Conservation (phyloP, 2,888 invertebrate genomes). For the Meteorus cinctellus region DNA sequence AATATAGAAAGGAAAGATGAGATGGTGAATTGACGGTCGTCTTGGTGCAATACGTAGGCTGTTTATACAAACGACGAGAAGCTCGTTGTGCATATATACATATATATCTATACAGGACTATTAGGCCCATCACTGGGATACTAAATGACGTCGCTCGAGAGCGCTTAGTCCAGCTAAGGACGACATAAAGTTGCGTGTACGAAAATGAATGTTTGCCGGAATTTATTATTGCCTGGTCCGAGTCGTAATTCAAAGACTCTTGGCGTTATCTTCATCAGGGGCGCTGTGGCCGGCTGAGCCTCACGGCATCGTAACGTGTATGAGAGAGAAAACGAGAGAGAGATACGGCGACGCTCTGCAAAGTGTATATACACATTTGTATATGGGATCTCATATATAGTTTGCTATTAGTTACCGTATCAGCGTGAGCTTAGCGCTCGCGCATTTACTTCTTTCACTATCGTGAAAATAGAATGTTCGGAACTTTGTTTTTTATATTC, state of each 20-base stretch:
- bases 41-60: constrained; percentile 13
- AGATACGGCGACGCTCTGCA: neutral
- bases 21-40: constrained; percentile 15
- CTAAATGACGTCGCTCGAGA: constrained; percentile 71
- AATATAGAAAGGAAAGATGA: constrained; percentile 1
- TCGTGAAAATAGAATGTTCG: neutral
- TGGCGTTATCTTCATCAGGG: constrained; percentile 73
- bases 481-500: neutral
- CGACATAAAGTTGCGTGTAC: constrained; percentile 73
- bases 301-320: constrained; percentile 25
- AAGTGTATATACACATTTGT: constrained; percentile 10
- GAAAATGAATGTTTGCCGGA: constrained; percentile 73
- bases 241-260: constrained; percentile 71
- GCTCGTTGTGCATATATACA: neutral
- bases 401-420: constrained; percentile 30
- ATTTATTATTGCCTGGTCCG: constrained; percentile 71
- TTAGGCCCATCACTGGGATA: constrained; percentile 70
- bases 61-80: neutral
- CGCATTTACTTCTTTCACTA: neutral
- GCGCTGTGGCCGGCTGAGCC: constrained; percentile 46
- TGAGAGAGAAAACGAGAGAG: neutral
- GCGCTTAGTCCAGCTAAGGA: constrained; percentile 71
- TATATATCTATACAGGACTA: constrained; percentile 58
- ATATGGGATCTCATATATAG: neutral
- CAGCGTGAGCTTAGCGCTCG: constrained; percentile 10